Conservation (phyloP, 1,140 invertebrate genomes). For the Drosophila grimshawi region DNA sequence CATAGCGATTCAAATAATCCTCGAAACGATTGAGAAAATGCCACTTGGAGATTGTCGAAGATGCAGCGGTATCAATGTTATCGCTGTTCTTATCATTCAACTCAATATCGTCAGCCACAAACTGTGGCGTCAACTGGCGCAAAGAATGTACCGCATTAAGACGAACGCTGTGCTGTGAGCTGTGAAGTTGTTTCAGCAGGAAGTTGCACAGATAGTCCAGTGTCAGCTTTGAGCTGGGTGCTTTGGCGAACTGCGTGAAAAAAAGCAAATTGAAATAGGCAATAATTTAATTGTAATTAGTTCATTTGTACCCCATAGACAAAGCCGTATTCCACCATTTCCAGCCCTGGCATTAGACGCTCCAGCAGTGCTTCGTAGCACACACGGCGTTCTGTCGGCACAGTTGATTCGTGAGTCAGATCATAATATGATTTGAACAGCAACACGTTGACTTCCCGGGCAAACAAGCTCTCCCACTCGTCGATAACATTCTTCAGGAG, state of each 20-base stretch:
- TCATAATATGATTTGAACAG: slow-evolving; percentile 85
- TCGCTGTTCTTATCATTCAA: slow-evolving; percentile 68
- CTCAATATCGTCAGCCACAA: slow-evolving; percentile 75
- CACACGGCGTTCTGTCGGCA: slow-evolving; percentile 44
- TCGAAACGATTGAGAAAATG: slow-evolving; percentile 86
- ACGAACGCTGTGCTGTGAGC: slow-evolving; percentile 55
- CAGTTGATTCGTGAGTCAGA: slow-evolving; percentile 48
- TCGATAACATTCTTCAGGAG: slow-evolving; percentile 85
- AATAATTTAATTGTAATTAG: neutral
- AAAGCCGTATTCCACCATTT: slow-evolving; percentile 66
- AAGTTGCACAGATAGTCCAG: slow-evolving; percentile 76
- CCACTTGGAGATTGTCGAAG: slow-evolving; percentile 55
- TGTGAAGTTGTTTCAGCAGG: slow-evolving; percentile 69
- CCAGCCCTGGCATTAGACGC: slow-evolving; percentile 52
- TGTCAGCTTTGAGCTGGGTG: slow-evolving; percentile 47
- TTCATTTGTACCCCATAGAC: slow-evolving; percentile 59
- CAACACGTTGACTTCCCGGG: slow-evolving; percentile 85
- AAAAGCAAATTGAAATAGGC: neutral
- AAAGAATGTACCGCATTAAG: slow-evolving; percentile 58
- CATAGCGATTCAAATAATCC: slow-evolving; percentile 84
- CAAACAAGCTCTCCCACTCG: slow-evolving; percentile 87
- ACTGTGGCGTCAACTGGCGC: slow-evolving; percentile 58
- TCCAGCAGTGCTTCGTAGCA: slow-evolving; percentile 59
- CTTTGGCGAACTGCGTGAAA: slow-evolving; percentile 65
- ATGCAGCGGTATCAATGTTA: slow-evolving; percentile 25